Base-by-base conservation (phyloP, 1,140 invertebrate genomes). In the Neoseiulus cucumeris region DNA sequence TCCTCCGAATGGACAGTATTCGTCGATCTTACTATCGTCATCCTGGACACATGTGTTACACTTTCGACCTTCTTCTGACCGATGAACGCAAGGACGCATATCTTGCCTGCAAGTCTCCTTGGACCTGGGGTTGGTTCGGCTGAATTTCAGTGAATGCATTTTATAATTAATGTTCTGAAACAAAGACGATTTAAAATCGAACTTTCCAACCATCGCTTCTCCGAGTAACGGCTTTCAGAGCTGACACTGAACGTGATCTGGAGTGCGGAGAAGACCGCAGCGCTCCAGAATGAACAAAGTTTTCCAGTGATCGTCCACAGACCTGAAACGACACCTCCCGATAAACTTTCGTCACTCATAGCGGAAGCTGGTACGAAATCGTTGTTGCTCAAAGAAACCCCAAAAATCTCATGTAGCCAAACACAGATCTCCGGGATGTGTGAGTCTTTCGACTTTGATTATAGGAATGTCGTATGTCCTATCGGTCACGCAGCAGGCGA, bases 21-120 rank as follows among this genome's bases (percentile, higher is more conserved):
- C 14, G 51, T 14, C 51, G 51, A 2, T 59, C 51, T 20, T 59
- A 59, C 33, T 59, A 59, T 25, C 51, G 51, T 59, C 51, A 59
- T 59, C 51, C 51, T 18, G 51, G 51, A 59, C 51, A 59, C 33
- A 59, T 59, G 51, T 59, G 51, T 25, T 59, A 59, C 22, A 59
- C 51, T 2, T 25, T 59, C 22, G 51, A 59, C 33, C 33, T 59
- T 17, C 51, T 59, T 2, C 17, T 59, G 25, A 59, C 51, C 14
- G 51, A 59, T 33, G 14, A 59, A 25, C 51, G 51, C 22, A n/a
- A 9, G 4, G 51, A 59, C 51, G 17, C 51, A 14, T 59, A 59
- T 20, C 22, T 59, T 2, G 51, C 51, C 1, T 59, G 51, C 51
- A 59, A 25, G 22, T 59, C 51, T 59, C 51, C 51, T 9, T 59